A percentile compares a stretch with the other conserved stretches of the same genome.
phyloP scores from a whole-genome alignment of 2,113 vertebrate genomes.

The Scolopax mira region DNA sequence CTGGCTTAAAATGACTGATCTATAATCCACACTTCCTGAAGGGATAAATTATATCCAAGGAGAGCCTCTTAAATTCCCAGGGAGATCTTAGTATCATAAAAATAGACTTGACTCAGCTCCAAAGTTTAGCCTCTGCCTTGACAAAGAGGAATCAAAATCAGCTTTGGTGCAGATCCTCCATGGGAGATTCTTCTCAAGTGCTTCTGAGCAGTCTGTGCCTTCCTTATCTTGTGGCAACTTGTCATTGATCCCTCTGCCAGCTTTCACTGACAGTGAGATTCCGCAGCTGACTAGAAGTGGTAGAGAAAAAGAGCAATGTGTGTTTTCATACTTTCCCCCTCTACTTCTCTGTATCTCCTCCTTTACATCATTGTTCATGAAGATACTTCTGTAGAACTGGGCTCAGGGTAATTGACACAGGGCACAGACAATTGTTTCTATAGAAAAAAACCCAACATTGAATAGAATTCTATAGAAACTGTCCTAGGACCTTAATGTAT shows the following conservation, averaged over 20 bases:
- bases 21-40: constrained; percentile 3
- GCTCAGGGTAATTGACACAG: background rate
- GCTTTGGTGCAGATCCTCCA: background rate
- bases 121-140: constrained; percentile 7
- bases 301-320: background rate
- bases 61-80: background rate
- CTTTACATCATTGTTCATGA: background rate
- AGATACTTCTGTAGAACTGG: background rate
- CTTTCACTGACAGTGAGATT: background rate
- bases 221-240: background rate
- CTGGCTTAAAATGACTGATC: constrained; percentile 19
- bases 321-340: background rate
- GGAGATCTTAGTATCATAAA: constrained; percentile 1
- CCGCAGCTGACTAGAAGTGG: background rate
- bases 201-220: background rate
- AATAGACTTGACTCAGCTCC: background rate
- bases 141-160: background rate
- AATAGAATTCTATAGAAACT: background rate
- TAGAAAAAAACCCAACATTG: background rate
- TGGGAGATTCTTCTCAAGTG: background rate
- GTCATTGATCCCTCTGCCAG: background rate
- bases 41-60: constrained; percentile 10
- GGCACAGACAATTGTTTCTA: background rate
- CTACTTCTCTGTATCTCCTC: background rate
- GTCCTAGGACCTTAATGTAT: background rate